Evolutionary conservation across 1,140 invertebrate genomes (phyloP).

Genomic region (Drosophila mauritiana): DNA sequence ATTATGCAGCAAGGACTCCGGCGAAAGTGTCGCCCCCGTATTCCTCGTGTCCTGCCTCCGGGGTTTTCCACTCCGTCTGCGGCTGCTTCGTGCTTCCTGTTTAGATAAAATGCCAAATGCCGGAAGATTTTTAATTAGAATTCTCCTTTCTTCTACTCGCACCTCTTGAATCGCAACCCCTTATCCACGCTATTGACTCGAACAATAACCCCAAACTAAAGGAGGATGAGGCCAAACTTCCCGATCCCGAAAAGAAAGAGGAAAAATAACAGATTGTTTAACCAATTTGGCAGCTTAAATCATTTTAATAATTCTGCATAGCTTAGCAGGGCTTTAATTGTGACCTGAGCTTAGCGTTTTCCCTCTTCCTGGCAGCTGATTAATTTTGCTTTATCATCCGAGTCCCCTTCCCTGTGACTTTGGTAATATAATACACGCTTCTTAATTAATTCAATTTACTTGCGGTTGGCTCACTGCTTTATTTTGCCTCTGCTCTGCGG

Average conservation of each 20-base stretch:
- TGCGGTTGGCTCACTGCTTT: slow-evolving; percentile 29
- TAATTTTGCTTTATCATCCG: slow-evolving; percentile 34
- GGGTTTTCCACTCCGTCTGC: slow-evolving; percentile 8
- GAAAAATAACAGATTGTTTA: slow-evolving; percentile 37
- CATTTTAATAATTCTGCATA: slow-evolving; percentile 69
- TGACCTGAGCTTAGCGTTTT: slow-evolving; percentile 18
- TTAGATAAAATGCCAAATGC: slow-evolving; percentile 78
- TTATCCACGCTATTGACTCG: slow-evolving; percentile 54
- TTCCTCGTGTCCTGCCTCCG: slow-evolving; percentile 5
- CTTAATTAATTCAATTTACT: slow-evolving; percentile 74
- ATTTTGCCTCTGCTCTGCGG: slow-evolving; percentile 22
- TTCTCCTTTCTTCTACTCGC: slow-evolving; percentile 37
- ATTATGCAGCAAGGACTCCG: slow-evolving; percentile 56
- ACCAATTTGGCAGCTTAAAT: slow-evolving; percentile 67
- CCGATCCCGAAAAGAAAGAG: slow-evolving; percentile 15
- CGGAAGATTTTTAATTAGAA: slow-evolving; percentile 83
- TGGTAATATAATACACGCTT: slow-evolving; percentile 70
- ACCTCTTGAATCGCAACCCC: slow-evolving; percentile 16
- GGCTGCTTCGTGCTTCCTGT: slow-evolving; percentile 54
- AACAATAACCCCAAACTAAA: slow-evolving; percentile 62
- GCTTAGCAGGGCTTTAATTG: slow-evolving; percentile 41
- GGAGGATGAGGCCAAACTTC: slow-evolving; percentile 14
- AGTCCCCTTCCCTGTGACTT: slow-evolving; percentile 5
- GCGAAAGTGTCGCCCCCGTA: slow-evolving; percentile 65
- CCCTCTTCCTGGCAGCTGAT: slow-evolving; percentile 23